phyloP scores from a whole-genome alignment of 2,113 vertebrate genomes.

The Parotia lawesii region DNA sequence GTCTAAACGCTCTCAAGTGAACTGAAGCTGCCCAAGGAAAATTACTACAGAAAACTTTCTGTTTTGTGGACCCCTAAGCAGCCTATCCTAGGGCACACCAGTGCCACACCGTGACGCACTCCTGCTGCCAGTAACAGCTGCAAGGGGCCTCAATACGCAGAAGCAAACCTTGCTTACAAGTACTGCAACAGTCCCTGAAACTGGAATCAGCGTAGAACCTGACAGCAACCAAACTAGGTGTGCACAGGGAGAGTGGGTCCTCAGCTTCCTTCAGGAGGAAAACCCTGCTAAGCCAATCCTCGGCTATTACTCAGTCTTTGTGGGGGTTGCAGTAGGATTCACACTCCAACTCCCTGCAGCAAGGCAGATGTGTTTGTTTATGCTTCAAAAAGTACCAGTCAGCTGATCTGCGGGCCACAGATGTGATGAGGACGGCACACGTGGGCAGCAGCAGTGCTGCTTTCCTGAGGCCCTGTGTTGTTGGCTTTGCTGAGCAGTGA shows the following conservation, averaged over 20 bases:
- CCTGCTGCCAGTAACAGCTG: not conserved
- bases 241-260: not conserved
- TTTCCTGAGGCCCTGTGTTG: not conserved
- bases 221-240: not conserved
- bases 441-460: not conserved
- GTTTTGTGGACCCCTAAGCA: not conserved
- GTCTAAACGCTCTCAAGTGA: not conserved
- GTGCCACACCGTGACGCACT: not conserved
- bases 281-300: not conserved
- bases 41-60: not conserved
- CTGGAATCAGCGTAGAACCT: not conserved
- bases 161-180: not conserved
- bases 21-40: not conserved
- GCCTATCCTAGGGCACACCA: not conserved
- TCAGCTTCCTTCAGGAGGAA: not conserved
- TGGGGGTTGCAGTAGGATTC: not conserved
- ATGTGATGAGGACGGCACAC: not conserved
- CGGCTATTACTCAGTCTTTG: not conserved
- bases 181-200: not conserved
- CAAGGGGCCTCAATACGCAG: accelerated
- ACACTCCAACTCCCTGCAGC: not conserved
- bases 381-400: not conserved
- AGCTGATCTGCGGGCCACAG: not conserved
- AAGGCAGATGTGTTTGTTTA: not conserved
- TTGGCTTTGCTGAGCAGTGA: not conserved